Percentiles rank a stretch among this genome's conserved stretches.
Conservation (phyloP, 2,113 vertebrate genomes). For the Tychaedon coryphoeus region DNA sequence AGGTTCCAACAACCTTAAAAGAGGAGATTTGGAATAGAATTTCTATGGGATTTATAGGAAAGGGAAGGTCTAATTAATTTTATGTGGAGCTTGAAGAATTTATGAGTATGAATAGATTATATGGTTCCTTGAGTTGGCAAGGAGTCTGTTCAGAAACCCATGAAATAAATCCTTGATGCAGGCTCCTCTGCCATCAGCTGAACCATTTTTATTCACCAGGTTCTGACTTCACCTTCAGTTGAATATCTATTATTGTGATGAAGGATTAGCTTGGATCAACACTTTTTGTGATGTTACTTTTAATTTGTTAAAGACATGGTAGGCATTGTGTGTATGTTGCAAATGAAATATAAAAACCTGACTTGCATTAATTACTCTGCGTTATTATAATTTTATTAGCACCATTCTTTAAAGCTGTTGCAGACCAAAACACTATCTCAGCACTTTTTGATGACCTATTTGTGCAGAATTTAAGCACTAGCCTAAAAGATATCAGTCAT, state of each 20-base stretch:
- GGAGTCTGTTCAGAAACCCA: not conserved
- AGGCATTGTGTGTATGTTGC: not conserved
- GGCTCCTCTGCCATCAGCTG: not conserved
- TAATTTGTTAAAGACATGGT: not conserved
- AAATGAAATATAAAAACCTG: not conserved
- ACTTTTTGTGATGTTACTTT: not conserved
- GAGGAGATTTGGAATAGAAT: not conserved
- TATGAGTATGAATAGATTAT: not conserved
- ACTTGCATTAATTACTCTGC: not conserved
- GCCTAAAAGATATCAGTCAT: not conserved
- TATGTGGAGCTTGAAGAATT: not conserved
- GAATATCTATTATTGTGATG: not conserved
- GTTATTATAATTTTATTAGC: not conserved
- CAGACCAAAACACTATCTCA: not conserved
- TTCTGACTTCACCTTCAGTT: not conserved
- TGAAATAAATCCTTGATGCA: not conserved
- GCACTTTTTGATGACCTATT: not conserved
- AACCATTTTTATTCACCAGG: not conserved
- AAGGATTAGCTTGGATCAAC: not conserved
- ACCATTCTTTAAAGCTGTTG: not conserved
- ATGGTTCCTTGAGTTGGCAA: not conserved
- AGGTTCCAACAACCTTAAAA: not conserved
- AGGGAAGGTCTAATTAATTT: not conserved
- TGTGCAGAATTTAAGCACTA: not conserved
- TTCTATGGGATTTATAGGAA: not conserved